A percentile compares a stretch with the other conserved stretches of the same genome.
phyloP scores from a whole-genome alignment of 2,888 invertebrate genomes.

The Hoplodrina ambigua region DNA sequence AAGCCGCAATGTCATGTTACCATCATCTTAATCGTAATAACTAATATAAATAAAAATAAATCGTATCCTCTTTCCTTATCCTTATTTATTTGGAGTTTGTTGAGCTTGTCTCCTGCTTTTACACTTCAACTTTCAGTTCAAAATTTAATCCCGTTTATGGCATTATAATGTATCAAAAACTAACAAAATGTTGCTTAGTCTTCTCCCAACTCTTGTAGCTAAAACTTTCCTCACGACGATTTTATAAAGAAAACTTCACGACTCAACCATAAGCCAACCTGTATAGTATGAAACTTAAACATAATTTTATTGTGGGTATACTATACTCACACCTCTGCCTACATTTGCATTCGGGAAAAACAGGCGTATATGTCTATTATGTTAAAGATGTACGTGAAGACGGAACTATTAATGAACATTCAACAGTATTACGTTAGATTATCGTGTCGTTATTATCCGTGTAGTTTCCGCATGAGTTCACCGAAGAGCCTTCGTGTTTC shows the following conservation, averaged over 20 bases:
- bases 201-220: not conserved
- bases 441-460: constrained; percentile 61
- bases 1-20: not conserved
- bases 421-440: constrained; percentile 64
- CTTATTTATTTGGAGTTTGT: not conserved
- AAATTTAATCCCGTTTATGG: not conserved
- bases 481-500: constrained; percentile 50
- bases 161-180: too few relatives aligned
- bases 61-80: not conserved
- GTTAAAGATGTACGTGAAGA: constrained; percentile 12
- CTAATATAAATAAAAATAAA: too few relatives aligned
- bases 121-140: not conserved
- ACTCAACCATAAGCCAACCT: too few relatives aligned
- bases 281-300: too few relatives aligned
- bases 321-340: too few relatives aligned
- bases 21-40: too few relatives aligned
- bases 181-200: not conserved
- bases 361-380: too few relatives aligned
- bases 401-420: constrained; percentile 47
- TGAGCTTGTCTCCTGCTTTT: not conserved
- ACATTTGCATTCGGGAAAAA: too few relatives aligned
- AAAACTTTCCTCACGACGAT: not conserved
- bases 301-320: too few relatives aligned
- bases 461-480: constrained; percentile 72
- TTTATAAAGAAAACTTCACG: too few relatives aligned